phyloP scores from a whole-genome alignment of 2,113 vertebrate genomes.

The Hemicordylus capensis region DNA sequence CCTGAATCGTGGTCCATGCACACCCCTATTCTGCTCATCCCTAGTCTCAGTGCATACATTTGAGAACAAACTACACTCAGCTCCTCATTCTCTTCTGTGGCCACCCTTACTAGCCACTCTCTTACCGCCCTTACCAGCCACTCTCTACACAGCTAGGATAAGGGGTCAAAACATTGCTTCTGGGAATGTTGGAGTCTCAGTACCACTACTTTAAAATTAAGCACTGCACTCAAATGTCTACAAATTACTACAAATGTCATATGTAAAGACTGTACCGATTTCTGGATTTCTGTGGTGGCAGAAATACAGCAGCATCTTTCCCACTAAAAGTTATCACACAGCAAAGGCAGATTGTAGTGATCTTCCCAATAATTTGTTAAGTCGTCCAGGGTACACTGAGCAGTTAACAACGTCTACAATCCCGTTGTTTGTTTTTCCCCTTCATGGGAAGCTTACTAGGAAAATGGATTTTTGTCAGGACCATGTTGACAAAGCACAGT shows the following conservation, averaged over 20 bases:
- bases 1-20: no score
- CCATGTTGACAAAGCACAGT: conserved; percentile 2
- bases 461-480: conserved; percentile 29
- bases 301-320: not conserved
- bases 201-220: not conserved
- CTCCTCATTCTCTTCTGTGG: no score
- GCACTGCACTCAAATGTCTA: no score
- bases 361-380: not conserved
- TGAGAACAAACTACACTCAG: no score
- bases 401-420: not conserved
- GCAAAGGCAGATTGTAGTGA: conserved; percentile 24
- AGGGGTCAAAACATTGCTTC: not conserved
- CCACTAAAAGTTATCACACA: not conserved
- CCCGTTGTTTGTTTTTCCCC: not conserved
- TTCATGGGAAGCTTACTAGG: not conserved
- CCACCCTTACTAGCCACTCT: no score
- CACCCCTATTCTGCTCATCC: no score
- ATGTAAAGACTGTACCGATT: not conserved
- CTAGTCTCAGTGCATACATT: no score
- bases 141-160: no score
- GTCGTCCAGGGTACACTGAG: not conserved
- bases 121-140: no score
- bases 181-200: not conserved
- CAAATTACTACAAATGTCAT: not conserved
- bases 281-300: not conserved